phyloP scores from a whole-genome alignment of 2,113 vertebrate species.

The Antennarius striatus region DNA sequence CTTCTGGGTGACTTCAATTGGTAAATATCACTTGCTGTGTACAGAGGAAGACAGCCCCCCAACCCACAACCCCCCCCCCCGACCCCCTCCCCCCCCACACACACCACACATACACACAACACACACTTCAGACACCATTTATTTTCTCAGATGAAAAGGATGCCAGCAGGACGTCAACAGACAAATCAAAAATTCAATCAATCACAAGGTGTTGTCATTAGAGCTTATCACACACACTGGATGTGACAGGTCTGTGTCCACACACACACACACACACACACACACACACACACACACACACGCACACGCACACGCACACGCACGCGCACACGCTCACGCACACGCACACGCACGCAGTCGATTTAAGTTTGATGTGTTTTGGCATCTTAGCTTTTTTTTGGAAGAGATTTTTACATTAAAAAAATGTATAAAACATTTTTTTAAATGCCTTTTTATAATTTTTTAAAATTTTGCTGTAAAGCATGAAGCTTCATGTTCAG shows the following conservation, averaged over 20 bases:
- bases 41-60: slow-evolving; percentile 15
- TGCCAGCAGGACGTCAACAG: slow-evolving; percentile 38
- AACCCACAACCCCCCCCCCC: too few relatives aligned
- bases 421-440: too few relatives aligned
- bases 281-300: neutral
- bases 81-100: neutral
- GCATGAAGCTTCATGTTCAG: too few relatives aligned
- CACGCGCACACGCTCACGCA: neutral
- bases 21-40: slow-evolving; percentile 63
- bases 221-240: slow-evolving; percentile 29
- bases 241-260: slow-evolving; percentile 46
- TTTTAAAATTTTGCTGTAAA: too few relatives aligned
- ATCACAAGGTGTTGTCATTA: slow-evolving; percentile 45
- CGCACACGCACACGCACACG: neutral
- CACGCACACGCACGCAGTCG: neutral
- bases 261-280: neutral
- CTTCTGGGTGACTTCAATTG: slow-evolving; percentile 55
- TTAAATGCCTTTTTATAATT: too few relatives aligned
- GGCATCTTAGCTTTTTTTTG: too few relatives aligned
- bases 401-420: too few relatives aligned
- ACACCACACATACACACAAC: slow-evolving; percentile 10
- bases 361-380: neutral
- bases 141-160: slow-evolving; percentile 42
- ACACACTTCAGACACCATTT: slow-evolving; percentile 9
- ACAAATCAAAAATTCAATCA: slow-evolving; percentile 58